phyloP scores from a whole-genome alignment of 2,888 invertebrate species.

The Siphlonurus alternatus region DNA sequence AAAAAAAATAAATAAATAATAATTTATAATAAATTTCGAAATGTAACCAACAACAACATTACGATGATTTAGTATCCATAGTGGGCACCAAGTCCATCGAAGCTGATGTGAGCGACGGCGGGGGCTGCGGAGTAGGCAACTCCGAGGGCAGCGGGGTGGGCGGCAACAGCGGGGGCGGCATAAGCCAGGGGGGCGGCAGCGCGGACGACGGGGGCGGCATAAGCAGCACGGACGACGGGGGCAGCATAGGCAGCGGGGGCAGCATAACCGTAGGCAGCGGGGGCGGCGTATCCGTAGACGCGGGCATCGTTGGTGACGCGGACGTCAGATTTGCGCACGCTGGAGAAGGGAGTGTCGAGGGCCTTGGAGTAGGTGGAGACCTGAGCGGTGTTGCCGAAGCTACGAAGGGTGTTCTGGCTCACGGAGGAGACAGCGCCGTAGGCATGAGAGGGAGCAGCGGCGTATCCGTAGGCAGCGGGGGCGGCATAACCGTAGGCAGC shows the following conservation, averaged over 20 bases:
- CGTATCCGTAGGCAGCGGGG: no score
- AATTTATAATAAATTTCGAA: no score
- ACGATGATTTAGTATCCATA: slow-evolving; percentile 12
- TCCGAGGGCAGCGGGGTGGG: slow-evolving; percentile 2
- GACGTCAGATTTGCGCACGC: no score
- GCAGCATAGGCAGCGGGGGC: neutral
- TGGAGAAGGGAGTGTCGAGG: no score
- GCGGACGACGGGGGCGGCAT: neutral
- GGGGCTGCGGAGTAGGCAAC: slow-evolving; percentile 11
- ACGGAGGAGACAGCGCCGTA: neutral
- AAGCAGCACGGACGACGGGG: neutral
- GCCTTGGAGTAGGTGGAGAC: no score
- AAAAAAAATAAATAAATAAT: no score
- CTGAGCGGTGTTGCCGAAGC: no score
- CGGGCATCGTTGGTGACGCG: neutral
- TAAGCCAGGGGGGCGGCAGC: slow-evolving; percentile 4
- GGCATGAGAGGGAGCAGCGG: no score
- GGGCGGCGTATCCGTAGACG: neutral
- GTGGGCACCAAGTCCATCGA: slow-evolving; percentile 14
- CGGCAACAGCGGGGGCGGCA: slow-evolving; percentile 1
- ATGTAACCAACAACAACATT: no score
- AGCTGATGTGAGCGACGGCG: slow-evolving; percentile 13
- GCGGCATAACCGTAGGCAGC: no score
- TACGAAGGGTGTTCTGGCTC: no score
- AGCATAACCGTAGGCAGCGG: neutral